Conservation (phyloP, 2,888 invertebrate genomes). For the Cheilosia vernalis region DNA sequence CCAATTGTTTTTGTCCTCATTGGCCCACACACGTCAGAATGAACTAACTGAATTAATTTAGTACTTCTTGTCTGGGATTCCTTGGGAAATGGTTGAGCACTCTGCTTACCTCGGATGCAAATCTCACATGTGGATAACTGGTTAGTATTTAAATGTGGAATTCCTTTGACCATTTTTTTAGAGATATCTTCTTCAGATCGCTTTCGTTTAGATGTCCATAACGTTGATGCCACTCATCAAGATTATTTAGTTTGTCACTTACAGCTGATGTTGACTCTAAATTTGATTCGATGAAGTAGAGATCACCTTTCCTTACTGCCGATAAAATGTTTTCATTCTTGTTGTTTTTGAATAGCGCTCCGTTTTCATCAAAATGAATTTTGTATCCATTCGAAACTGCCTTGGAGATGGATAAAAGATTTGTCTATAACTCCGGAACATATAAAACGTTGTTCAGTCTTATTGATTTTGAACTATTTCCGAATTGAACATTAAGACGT, state of each 20-base stretch:
- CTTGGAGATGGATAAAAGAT: too few relatives aligned
- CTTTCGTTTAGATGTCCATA: conserved; percentile 13
- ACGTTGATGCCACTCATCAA: conserved; percentile 29
- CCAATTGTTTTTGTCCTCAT: conserved; percentile 8
- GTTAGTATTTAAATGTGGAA: background rate
- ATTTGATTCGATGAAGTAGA: conserved; percentile 11
- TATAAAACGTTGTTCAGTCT: too few relatives aligned
- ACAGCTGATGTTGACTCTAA: conserved; percentile 20
- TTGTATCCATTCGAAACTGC: too few relatives aligned
- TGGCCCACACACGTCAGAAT: conserved; percentile 27
- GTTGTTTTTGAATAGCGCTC: too few relatives aligned
- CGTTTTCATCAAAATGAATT: too few relatives aligned
- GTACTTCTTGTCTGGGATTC: background rate
- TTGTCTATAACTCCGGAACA: too few relatives aligned
- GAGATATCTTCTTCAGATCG: conserved; percentile 12
- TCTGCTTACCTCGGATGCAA: conserved; percentile 41
- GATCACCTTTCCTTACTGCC: conserved; percentile 7
- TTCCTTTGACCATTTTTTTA: conserved; percentile 2
- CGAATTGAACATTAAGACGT: too few relatives aligned
- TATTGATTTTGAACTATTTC: too few relatives aligned
- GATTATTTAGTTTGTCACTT: conserved; percentile 8
- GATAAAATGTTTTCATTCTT: conserved; percentile 9
- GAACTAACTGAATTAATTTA: conserved; percentile 4
- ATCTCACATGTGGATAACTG: conserved; percentile 33
- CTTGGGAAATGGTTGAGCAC: conserved; percentile 27